Evolutionary conservation across 1,140 invertebrate species (phyloP), one percentile per base, ranked within the genome.

Genomic region (Eciton burchellii): DNA sequence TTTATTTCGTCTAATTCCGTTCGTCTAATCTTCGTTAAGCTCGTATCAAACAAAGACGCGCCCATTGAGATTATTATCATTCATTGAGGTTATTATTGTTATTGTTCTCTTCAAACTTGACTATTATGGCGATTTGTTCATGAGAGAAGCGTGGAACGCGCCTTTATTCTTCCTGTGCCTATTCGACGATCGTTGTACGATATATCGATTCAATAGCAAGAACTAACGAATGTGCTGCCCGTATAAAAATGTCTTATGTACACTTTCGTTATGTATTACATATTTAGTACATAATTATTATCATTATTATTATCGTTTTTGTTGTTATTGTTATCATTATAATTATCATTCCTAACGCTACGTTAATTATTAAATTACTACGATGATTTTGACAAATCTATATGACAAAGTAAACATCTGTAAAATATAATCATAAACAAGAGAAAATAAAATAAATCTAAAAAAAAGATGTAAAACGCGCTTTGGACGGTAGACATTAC

Each of bases 401-500:
- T 52, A 73, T 68, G 79, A 73, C 79, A 85, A 89, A 82, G 83
- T 89, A 87, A 82, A 82, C 26, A 87, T 88, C 79, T 84, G 84
- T 84, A 88, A 83, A 81, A 85, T 84, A 88, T 73, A 88, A 88
- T 84, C 66, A 84, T 81, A 85, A 89, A 89, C 86, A 88, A 88
- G 60, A 83, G 60, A 86, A 90, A 86, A 29, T 56, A 81, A 89
- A 86, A 85, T 85, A 84, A 89, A 84, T 83, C 89, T 65, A 82
- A 89, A 88, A 89, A 85, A 86, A 83, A 76, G 35, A 74, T 82
- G 70, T 84, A 84, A 91, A 89, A 90, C 89, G 88, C 89, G 88
- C 84, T 90, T 91, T 92, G 91, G 91, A 92, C 91, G 91, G 91
- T 91, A 91, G 89, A 87, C 76, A 90, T 92, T 91, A 91, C 89